phyloP scores from a whole-genome alignment of 1,140 invertebrate genomes.

The Lucilia cuprina region DNA sequence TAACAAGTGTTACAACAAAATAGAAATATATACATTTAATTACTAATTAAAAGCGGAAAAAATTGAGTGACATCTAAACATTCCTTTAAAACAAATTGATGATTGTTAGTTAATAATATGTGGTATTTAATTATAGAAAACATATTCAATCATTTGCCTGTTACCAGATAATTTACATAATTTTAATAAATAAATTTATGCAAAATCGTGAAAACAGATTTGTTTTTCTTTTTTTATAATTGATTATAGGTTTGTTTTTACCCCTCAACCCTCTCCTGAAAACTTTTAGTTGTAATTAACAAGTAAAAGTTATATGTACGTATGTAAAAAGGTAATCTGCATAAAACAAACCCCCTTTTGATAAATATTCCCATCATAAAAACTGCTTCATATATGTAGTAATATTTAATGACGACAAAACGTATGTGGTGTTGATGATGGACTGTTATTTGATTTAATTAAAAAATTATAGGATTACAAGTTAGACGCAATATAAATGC shows the following conservation, averaged over 20 bases:
- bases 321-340: background rate
- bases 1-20: background rate
- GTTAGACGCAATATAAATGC: constrained; percentile 59
- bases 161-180: background rate
- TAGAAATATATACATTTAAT: background rate
- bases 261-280: background rate
- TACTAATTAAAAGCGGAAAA: background rate
- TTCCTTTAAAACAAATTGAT: constrained; percentile 25
- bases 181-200: constrained; percentile 21
- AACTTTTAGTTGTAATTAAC: background rate
- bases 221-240: background rate
- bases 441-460: constrained; percentile 62
- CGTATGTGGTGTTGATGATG: constrained; percentile 22
- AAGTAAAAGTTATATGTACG: background rate
- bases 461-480: constrained; percentile 61
- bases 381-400: background rate
- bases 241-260: background rate
- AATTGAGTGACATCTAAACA: background rate
- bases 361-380: background rate
- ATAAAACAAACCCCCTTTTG: background rate
- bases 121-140: background rate
- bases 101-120: background rate
- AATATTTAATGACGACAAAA: background rate
- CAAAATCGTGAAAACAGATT: constrained; percentile 13
- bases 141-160: background rate